Base-by-base conservation (phyloP, 2,113 vertebrate genomes). In the Pituophis catenifer region DNA sequence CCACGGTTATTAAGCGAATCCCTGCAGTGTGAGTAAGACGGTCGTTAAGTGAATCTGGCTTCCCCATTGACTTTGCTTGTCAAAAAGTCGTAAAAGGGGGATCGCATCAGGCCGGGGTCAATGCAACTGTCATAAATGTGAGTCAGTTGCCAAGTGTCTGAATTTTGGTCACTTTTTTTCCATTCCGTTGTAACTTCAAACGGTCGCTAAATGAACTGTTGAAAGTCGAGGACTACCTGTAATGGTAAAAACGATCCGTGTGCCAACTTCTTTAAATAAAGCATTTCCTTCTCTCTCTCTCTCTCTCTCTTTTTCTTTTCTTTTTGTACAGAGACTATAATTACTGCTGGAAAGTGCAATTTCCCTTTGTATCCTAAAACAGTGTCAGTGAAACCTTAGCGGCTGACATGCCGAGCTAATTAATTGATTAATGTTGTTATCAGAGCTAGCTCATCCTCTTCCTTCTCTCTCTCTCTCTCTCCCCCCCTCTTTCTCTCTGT, bases 371-470 rank as follows among this genome's bases (percentile, higher is more conserved):
- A 93, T 13, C 62, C 92, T 85, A 81, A 15, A 89, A 62, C 2
- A 91, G 8, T 93, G 38, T 62, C 86, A 55, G 58, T 91, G 38
- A 95, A 95, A 33, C 90, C 93, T 91, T 62, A 94, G 91, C 54
- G 95, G 96, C 93, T 91, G 95, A 75, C 94, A 95, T 54, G 86
- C 12, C 57, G 57, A 93, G 75, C n/a, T 96, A 96, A 97, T 96
- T 95, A 94, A 94, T 95, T 97, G 92, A 97, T 97, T 97, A 94
- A 96, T 95, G 55, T 11, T 94, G 33, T 95, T 94, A 96, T 94
- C 95, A 95, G 92, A 95, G 62, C 62, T 89, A 86, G 85, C 29
- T 96, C 95, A 92, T 92, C 93, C 93, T 97, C 59, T 95, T 94
- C 97, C 97, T 96, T 38, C 29, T 33, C 6, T 75, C n/a, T 75